Base-by-base conservation (phyloP, 2,113 vertebrate species). In the Melanostigma gelatinosum region DNA sequence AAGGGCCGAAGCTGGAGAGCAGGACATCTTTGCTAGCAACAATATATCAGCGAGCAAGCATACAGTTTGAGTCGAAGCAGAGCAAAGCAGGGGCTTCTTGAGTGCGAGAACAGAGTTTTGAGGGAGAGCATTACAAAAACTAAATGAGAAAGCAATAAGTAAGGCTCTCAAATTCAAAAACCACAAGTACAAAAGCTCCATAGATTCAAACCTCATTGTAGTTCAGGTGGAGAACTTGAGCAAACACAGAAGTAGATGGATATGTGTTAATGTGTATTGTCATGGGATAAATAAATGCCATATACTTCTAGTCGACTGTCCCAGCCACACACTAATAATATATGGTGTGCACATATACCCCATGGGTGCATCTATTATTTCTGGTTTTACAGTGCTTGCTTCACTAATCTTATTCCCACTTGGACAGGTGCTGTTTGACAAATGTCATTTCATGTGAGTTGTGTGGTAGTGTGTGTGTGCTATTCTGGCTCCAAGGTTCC, bases 311-410 rank as follows among this genome's bases (percentile, higher is more conserved):
- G 22, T 52, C 22, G 20, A 63, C 15, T 27, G 8, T 38, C 34
- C 1, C 6, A 29, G 6, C 8, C n/a, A 42, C 36, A 40, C 38
- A 24, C 32, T n/a, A 4, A 8, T 8, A 57, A 52, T 22, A 52
- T 20, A 22, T 52, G 18, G 20, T 22, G 9, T 55, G 54, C 22
- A 27, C 50, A 18, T 20, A 27, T 8, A 50, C 16, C 6, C 0
- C 16, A 62, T 55, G 24, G 12, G 34, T 42, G 27, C 27, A 48
- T 48, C 29, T 42, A 80, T 67, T 48, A 44, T 57, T 66, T 77
- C n/a, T 61, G n/a, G 50, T 77, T 42, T 60, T 27, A 70, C 15
- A 15, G 15, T 38, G 7, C 27, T 72, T 44, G 58, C 54, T 38
- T 40, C 55, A 69, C 15, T 61, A 34, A 32, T 70, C n/a, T 38